Percentiles rank a stretch among this genome's conserved stretches.
Conservation (phyloP, 2,797 vertebrate genomes). For the Argyrosomus regius region DNA sequence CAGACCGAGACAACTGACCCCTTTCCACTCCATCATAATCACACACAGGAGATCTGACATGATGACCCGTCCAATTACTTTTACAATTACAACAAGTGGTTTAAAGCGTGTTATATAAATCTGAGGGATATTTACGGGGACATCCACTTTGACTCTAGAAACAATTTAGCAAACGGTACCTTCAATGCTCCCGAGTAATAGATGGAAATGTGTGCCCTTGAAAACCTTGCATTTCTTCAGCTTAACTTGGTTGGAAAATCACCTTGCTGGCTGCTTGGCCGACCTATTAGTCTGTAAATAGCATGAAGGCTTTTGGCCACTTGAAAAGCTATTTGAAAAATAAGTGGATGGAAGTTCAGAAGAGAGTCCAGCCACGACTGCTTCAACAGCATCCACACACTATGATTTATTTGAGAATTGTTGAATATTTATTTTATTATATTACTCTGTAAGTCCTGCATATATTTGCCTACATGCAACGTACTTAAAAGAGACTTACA, state of each 20-base stretch:
- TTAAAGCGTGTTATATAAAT: conserved; percentile 55
- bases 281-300: conserved; percentile 12
- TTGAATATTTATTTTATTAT: background rate
- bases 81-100: conserved; percentile 53
- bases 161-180: conserved; percentile 32
- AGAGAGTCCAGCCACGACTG: background rate
- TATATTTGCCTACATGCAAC: background rate
- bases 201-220: conserved; percentile 21
- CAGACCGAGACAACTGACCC: conserved; percentile 17
- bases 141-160: conserved; percentile 38
- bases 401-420: background rate
- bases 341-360: background rate
- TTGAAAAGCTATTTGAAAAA: conserved; percentile 9
- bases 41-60: conserved; percentile 48
- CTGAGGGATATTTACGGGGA: conserved; percentile 47
- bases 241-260: conserved; percentile 3
- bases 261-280: background rate
- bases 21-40: conserved; percentile 25
- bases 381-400: background rate
- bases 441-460: background rate
- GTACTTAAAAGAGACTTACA: no score
- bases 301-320: background rate
- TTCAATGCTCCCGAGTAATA: conserved; percentile 7
- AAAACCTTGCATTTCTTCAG: conserved; percentile 27
- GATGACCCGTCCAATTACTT: conserved; percentile 46